These are phyloP conservation scores for Philhelius pedissequus DNA, from an alignment of 2,888 invertebrate genomes.

Conservation along the genomic window DNA sequence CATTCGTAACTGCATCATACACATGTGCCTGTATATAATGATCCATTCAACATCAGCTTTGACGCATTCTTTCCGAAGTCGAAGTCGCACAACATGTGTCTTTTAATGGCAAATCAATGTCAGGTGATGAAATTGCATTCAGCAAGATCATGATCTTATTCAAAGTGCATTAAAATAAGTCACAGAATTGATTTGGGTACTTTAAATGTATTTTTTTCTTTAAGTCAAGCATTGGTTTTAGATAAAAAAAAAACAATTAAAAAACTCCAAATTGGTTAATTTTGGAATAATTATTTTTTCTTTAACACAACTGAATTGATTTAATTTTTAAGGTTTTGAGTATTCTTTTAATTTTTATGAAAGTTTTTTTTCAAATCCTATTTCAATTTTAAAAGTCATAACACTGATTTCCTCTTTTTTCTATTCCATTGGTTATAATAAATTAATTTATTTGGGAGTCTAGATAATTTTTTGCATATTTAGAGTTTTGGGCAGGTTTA, in stretches of 20 bases:
- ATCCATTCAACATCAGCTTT: not conserved
- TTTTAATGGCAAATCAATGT: conserved; percentile 42
- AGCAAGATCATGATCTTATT: conserved; percentile 53
- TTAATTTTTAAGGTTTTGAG: no score
- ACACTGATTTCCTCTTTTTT: no score
- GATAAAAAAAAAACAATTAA: not conserved
- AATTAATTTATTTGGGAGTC: no score
- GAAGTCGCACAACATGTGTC: conserved; percentile 11
- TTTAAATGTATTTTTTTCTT: not conserved
- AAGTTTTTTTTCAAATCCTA: no score
- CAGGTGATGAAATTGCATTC: conserved; percentile 32
- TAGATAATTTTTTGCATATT: no score
- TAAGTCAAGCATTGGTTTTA: not conserved
- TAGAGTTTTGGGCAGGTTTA: no score
- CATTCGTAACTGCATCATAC: not conserved
- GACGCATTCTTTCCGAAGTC: conserved; percentile 45
- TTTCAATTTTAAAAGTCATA: no score
- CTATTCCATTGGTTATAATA: no score
- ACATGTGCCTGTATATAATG: not conserved
- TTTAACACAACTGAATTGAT: no score
- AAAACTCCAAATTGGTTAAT: not conserved
- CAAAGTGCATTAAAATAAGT: not conserved
- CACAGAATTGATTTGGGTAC: not conserved
- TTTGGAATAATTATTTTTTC: not conserved
- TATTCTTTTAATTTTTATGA: no score